These are phyloP conservation scores for Forbesichthys papilliferus DNA, from an alignment of 2,113 vertebrate species.

Conservation along the genomic window DNA sequence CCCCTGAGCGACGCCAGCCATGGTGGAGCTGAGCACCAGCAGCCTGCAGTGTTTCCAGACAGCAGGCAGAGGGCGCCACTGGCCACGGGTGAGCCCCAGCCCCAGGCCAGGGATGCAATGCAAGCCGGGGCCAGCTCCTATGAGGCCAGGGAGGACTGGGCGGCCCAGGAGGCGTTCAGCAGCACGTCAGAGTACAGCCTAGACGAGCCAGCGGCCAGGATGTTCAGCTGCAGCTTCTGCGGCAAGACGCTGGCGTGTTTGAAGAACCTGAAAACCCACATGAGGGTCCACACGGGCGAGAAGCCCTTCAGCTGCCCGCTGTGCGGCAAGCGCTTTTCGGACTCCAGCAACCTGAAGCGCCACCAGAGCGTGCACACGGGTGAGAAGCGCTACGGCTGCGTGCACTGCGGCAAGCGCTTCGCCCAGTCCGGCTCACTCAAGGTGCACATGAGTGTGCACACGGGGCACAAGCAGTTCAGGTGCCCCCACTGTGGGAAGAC, in stretches of 20 bases:
- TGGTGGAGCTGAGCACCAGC: conserved; percentile 18
- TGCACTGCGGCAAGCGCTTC: conserved; percentile 74
- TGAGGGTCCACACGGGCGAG: conserved; percentile 73
- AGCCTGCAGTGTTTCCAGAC: conserved; percentile 5
- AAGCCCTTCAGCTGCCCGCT: conserved; percentile 68
- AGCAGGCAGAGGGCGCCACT: conserved; percentile 26
- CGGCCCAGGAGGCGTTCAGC: conserved; percentile 8
- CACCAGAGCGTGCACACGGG: conserved; percentile 75
- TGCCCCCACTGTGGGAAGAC: conserved; percentile 64
- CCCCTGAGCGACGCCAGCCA: not conserved
- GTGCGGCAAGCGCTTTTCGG: conserved; percentile 72
- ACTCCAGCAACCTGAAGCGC: conserved; percentile 72
- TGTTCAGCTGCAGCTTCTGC: conserved; percentile 58
- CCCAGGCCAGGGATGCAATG: not conserved
- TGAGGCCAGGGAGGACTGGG: conserved; percentile 28
- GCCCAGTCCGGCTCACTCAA: conserved; percentile 71
- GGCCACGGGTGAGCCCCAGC: not conserved
- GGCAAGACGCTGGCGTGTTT: conserved; percentile 69
- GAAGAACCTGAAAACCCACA: conserved; percentile 73
- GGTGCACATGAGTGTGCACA: conserved; percentile 72
- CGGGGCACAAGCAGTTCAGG: conserved; percentile 62
- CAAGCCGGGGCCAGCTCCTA: not conserved
- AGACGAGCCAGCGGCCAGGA: conserved; percentile 19
- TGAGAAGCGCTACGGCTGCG: conserved; percentile 71
- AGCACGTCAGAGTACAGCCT: not conserved